Conservation (phyloP, 2,797 vertebrate species). For the Zalophus californianus region DNA sequence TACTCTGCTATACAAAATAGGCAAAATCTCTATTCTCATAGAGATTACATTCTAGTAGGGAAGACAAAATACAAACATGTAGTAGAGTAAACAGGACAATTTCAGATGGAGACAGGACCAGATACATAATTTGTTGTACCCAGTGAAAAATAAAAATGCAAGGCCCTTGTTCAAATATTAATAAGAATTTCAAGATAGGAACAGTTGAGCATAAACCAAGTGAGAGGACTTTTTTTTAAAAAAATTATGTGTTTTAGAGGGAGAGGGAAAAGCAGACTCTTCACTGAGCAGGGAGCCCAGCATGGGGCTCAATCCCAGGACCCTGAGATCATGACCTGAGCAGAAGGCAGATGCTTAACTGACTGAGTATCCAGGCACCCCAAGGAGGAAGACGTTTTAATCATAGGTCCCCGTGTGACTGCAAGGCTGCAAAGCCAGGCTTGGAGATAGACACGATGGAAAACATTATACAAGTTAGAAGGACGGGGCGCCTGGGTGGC, state of each 20-base stretch:
- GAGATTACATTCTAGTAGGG: background rate
- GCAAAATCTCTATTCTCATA: background rate
- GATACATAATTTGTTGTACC: background rate
- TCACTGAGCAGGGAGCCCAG: background rate
- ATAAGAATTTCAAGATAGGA: background rate
- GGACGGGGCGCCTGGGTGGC: too few species aligned
- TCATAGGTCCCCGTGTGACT: background rate
- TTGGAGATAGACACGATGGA: background rate
- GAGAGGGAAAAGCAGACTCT: background rate
- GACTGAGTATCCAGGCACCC: too few species aligned
- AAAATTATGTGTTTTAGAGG: background rate
- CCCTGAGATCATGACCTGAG: too few species aligned
- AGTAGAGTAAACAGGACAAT: background rate
- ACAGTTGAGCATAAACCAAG: background rate
- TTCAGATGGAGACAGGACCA: background rate
- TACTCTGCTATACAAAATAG: background rate
- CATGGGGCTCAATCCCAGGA: background rate
- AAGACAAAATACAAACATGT: background rate
- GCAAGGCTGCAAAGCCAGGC: background rate
- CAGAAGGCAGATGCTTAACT: too few species aligned
- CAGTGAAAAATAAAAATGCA: background rate
- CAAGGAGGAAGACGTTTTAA: background rate
- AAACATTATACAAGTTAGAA: background rate
- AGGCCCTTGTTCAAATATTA: background rate
- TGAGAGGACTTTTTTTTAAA: fast-evolving